Percentiles rank a stretch among this genome's conserved stretches.
Evolutionary conservation across 1,140 invertebrate species (phyloP).

Genomic region (Drosophila melanica): DNA sequence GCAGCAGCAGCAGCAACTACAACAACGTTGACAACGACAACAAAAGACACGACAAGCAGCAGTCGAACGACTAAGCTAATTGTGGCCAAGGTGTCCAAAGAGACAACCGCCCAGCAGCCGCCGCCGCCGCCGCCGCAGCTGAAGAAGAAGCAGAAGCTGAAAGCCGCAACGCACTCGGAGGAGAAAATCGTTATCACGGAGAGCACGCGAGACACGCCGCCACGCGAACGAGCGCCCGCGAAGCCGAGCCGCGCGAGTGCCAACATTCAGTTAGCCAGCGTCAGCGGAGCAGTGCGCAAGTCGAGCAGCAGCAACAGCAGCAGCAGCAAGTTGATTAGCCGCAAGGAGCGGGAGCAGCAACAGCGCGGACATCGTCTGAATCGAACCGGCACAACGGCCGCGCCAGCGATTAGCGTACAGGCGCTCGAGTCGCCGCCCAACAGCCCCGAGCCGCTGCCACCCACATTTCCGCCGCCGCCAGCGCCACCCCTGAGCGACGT

Average conservation of each 20-base stretch:
- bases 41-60: conserved; percentile 46
- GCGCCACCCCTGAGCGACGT: conserved; percentile 29
- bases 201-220: conserved; percentile 77
- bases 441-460: conserved; percentile 17
- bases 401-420: conserved; percentile 25
- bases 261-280: conserved; percentile 48
- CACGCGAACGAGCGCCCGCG: conserved; percentile 74
- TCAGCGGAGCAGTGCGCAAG: conserved; percentile 35
- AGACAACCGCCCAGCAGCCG: conserved; percentile 24
- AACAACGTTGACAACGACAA: conserved; percentile 52
- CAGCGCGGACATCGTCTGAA: conserved; percentile 66
- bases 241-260: conserved; percentile 70
- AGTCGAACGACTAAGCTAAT: conserved; percentile 71
- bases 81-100: conserved; percentile 61
- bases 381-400: conserved; percentile 52
- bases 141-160: conserved; percentile 7
- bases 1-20: conserved; percentile 12
- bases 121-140: neutral
- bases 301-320: conserved; percentile 28
- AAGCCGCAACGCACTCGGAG: conserved; percentile 27
- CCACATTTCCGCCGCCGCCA: conserved; percentile 24
- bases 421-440: conserved; percentile 43
- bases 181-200: conserved; percentile 80
- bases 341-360: conserved; percentile 64
- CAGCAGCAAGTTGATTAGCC: neutral